Base-by-base conservation (phyloP, 1,140 invertebrate species). In the Nebria ingens region DNA sequence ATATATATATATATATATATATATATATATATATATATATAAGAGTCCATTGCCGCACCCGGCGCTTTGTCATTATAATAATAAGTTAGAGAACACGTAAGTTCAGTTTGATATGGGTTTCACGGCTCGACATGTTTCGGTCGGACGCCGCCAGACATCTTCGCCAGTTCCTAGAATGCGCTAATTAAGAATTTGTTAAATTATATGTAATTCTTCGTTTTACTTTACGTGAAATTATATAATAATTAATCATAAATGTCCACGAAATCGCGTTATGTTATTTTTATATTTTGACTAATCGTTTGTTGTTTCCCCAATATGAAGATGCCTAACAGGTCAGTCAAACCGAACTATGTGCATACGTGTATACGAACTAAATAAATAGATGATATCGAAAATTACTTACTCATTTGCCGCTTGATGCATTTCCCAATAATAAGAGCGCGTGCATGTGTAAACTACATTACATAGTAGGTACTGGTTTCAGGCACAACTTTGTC, bases 111-210 rank as follows among this genome's bases (percentile, higher is more conserved):
- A 58, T 58, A 56, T 58, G 57, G 57, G 57, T 58, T 45, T 17
- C 15, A 12, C 40, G 40, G 9, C 40, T 17, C 40, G 40, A 45
- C 40, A 45, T 4, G 17, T 45, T 45, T 21, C 38, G 22, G 15
- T 17, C 15, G 2, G 13, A 20, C 3, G 22, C 19, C 17, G 9
- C 52, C 19, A 25, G 19, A 25, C 25, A 25, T 2, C 21, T 19
- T 2, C 9, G 49, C 21, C 51, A 38, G 56, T 54, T 54, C 25
- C 17, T 22, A 29, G 20, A 29, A 45, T 45, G n/a, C 20, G 38
- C 23, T 54, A 58, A 58, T 58, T 58, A 58, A 51, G 54, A 58
- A 58, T 58, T 55, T 52, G 53, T 55, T 52, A 58, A 56, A 58
- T 58, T 58, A 58, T 49, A 58, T 58, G 34, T 58, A 58, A 58